Evolutionary conservation across 2,113 vertebrate species (phyloP), one percentile per base, ranked within the genome.

Genomic region (Sapajus apella): DNA sequence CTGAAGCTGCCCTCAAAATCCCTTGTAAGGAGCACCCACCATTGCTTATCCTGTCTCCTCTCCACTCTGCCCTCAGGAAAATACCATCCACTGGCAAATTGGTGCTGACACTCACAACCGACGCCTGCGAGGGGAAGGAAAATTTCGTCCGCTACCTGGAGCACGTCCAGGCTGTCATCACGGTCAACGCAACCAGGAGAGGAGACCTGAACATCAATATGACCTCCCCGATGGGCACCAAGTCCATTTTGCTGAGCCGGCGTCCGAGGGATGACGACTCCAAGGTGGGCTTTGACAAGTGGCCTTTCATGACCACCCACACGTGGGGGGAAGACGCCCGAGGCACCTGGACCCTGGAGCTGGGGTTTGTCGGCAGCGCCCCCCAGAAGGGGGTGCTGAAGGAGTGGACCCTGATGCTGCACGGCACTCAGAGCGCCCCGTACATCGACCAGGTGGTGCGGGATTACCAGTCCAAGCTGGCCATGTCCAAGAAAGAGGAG

Each of bases 221-320:
- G 99, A 99, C 99, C 30, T 99, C 99, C 0, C 99, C 99, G 0
- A 99, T 99, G 99, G 99, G 99, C 93, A 99, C 99, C 20, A 99
- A 99, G 98, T 99, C 99, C 97, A 99, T 99, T 95, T 97, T 99
- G 96, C 98, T 99, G 97, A 99, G 99, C 98, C 99, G 99, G 37
- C 99, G 99, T 68, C 99, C 99, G 5, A 99, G 99, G 20, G 99
- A 99, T 72, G 99, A 99, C 0, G 99, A 99, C 98, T 98, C 99
- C 98, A 99, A 99, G 97, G 99, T 99, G 98, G 99, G 99, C 97
- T 99, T 99, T 89, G 99, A 99, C 99, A 99, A 99, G 97, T 99
- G 99, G 99, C 99, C 99, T 97, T 99, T 99, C 98, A 99, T 99
- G 99, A 99, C 99, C 91, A 99, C 99, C 47, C 99, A 99, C 98